A percentile compares a stretch with the other conserved stretches of the same genome.
phyloP scores from a whole-genome alignment of 2,113 vertebrate genomes.

The Chitala chitala region DNA sequence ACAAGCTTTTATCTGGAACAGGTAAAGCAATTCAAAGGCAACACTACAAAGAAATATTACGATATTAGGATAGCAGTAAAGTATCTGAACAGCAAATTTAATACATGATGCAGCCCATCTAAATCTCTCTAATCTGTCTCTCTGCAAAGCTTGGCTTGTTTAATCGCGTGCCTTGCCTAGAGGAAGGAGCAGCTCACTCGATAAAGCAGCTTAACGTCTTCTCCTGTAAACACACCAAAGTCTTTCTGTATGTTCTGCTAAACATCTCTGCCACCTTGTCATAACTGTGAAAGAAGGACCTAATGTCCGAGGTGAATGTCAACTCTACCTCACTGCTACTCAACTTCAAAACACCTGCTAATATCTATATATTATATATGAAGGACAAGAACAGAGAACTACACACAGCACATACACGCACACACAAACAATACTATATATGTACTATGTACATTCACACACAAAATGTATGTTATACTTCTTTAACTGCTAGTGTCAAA shows the following conservation, averaged over 20 bases:
- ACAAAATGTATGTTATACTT: too few relatives aligned
- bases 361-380: too few relatives aligned
- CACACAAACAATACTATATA: too few relatives aligned
- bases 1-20: neutral
- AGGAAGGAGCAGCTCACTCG: neutral
- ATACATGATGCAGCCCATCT: neutral
- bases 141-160: neutral
- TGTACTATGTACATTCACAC: too few relatives aligned
- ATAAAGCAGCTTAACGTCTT: neutral
- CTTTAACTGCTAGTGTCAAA: too few relatives aligned
- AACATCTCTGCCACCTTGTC: too few relatives aligned
- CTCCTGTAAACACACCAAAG: constrained; percentile 10
- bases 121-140: neutral
- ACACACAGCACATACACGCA: too few relatives aligned
- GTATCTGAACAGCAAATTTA: neutral
- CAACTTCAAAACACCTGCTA: too few relatives aligned
- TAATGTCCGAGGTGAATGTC: too few relatives aligned
- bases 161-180: neutral
- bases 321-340: too few relatives aligned
- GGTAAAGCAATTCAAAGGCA: constrained; percentile 13
- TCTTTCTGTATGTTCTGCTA: neutral
- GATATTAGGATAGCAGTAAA: neutral
- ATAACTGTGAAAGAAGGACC: too few relatives aligned
- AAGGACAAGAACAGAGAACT: too few relatives aligned
- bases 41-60: neutral